Conservation (phyloP, 2,797 vertebrate genomes). For the Neostethus bicornis region DNA sequence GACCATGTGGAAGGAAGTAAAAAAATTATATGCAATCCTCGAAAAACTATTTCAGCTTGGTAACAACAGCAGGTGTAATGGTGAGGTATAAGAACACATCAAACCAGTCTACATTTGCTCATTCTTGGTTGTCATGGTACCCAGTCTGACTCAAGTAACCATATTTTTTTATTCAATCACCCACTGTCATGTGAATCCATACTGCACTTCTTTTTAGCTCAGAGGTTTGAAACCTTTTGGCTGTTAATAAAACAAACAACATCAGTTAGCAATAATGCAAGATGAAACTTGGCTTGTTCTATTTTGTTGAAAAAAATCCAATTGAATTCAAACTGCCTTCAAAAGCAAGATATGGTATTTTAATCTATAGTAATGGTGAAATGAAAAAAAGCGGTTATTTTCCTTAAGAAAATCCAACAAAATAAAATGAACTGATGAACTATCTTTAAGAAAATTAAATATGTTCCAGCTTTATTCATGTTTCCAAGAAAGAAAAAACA, state of each 20-base stretch:
- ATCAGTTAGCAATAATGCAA: neutral
- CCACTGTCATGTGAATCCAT: neutral
- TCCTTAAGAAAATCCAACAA: too few species aligned
- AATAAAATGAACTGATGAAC: too few species aligned
- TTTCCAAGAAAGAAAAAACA: too few species aligned
- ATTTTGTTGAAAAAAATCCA: neutral
- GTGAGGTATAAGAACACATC: slow-evolving; percentile 22
- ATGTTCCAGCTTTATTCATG: too few species aligned
- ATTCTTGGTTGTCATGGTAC: slow-evolving; percentile 62
- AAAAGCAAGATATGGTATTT: too few species aligned
- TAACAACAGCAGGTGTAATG: slow-evolving; percentile 20
- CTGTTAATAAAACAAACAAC: neutral
- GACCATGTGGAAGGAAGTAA: neutral
- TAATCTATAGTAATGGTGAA: too few species aligned
- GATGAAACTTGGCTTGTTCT: too few species aligned
- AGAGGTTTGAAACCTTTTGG: neutral
- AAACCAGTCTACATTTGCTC: neutral
- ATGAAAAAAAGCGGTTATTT: too few species aligned
- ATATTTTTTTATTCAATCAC: slow-evolving; percentile 33
- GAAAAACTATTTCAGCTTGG: slow-evolving; percentile 6
- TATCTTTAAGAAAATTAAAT: too few species aligned
- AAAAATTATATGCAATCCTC: slow-evolving; percentile 4
- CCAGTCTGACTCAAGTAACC: slow-evolving; percentile 54
- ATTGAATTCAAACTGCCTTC: too few species aligned
- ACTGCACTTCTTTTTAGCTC: neutral